Conservation (phyloP, 1,140 invertebrate genomes). For the Drosophila hydei region DNA sequence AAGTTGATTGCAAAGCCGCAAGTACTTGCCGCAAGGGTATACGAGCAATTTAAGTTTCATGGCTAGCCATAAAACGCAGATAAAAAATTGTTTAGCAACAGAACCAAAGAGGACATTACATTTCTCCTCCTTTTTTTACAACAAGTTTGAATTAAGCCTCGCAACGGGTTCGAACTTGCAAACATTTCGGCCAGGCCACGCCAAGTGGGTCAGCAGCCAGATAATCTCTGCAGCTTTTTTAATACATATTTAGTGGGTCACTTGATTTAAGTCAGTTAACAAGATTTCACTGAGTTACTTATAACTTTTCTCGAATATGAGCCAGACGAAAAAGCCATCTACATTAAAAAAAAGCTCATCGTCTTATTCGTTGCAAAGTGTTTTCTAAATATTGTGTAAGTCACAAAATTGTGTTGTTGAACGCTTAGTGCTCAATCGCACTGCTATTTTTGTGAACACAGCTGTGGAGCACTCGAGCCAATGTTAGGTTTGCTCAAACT, state of each 20-base stretch:
- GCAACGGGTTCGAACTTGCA: background rate
- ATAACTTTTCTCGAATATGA: background rate
- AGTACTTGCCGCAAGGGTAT: background rate
- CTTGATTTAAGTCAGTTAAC: background rate
- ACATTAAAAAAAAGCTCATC: too few species aligned
- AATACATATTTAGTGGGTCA: background rate
- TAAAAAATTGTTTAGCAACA: constrained; percentile 20
- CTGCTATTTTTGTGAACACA: too few species aligned
- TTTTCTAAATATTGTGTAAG: too few species aligned
- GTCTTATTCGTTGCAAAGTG: too few species aligned
- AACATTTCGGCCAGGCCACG: background rate
- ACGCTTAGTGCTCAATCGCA: too few species aligned
- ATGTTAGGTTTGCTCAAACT: too few species aligned
- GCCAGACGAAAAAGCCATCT: too few species aligned
- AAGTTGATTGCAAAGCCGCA: background rate
- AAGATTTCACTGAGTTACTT: background rate
- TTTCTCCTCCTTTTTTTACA: background rate
- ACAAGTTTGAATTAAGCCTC: background rate
- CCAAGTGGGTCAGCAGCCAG: background rate
- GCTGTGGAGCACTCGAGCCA: too few species aligned
- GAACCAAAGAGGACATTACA: constrained; percentile 2
- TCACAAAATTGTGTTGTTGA: too few species aligned
- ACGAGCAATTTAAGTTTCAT: constrained; percentile 41
- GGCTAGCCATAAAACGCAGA: constrained; percentile 25
- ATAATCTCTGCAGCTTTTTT: background rate